Conservation (phyloP, 2,113 vertebrate genomes). For the Hippocampus mohnikei region DNA sequence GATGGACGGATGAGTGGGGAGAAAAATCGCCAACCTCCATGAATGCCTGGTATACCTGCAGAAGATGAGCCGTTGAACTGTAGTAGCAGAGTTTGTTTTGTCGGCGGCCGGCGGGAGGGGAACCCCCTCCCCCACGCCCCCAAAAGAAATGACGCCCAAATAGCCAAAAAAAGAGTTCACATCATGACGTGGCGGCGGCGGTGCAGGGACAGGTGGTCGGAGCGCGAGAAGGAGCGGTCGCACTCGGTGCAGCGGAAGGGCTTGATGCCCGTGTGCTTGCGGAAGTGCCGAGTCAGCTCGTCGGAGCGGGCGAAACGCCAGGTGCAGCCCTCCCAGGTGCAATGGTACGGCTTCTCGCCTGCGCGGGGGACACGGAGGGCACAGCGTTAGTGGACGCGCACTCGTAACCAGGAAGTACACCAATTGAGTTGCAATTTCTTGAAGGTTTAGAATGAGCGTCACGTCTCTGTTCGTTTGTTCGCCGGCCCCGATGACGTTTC, state of each 20-base stretch:
- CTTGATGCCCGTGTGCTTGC: conserved; percentile 97
- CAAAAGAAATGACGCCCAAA: not conserved
- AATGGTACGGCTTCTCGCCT: conserved; percentile 97
- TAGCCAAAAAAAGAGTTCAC: conserved; percentile 68
- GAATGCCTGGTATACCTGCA: not conserved
- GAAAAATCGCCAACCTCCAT: conserved; percentile 6
- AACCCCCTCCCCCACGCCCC: no score
- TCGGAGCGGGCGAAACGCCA: conserved; percentile 95
- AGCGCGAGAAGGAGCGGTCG: conserved; percentile 94
- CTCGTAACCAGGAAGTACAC: not conserved
- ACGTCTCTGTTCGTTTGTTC: no score
- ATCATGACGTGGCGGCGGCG: conserved; percentile 93
- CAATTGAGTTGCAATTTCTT: no score
- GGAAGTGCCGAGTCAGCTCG: conserved; percentile 94
- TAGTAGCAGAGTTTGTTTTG: not conserved
- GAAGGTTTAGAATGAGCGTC: no score
- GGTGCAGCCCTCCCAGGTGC: conserved; percentile 94
- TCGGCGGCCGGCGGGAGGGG: not conserved
- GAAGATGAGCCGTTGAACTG: not conserved
- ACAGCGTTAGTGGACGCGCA: not conserved
- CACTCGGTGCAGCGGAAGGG: conserved; percentile 96
- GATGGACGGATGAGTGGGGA: conserved; percentile 16
- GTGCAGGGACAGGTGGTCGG: conserved; percentile 93
- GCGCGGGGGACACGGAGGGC: not conserved
- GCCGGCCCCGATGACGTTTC: no score